A percentile compares a stretch with the other conserved stretches of the same genome.
Conservation (phyloP, 2,888 invertebrate genomes). For the Slavum lentiscoides region DNA sequence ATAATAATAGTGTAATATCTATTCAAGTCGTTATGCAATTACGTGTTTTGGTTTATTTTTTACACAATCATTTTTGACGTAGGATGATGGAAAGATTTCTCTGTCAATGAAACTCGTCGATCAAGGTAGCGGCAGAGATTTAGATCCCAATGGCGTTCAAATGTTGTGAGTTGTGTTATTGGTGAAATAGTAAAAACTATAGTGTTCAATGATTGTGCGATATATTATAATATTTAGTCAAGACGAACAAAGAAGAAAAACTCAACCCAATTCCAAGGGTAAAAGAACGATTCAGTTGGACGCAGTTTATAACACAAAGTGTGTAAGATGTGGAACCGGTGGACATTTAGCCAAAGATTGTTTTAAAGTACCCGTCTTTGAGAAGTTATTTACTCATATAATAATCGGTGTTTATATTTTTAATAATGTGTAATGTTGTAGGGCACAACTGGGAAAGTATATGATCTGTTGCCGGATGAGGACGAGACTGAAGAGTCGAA, state of each 20-base stretch:
- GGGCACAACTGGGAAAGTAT: conserved; percentile 60
- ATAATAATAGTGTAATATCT: not conserved
- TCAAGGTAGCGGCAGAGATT: conserved; percentile 61
- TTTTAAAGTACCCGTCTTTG: conserved; percentile 58
- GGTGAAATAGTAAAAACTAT: not conserved
- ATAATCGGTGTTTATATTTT: conserved; percentile 30
- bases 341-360: conserved; percentile 61
- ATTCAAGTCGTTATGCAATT: too few relatives aligned
- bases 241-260: conserved; percentile 59
- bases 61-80: conserved; percentile 56
- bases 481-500: conserved; percentile 51
- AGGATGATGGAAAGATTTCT: conserved; percentile 60
- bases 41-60: not conserved
- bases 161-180: conserved; percentile 57
- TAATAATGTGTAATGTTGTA: conserved; percentile 51
- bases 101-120: conserved; percentile 61
- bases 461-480: conserved; percentile 60
- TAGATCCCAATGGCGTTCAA: conserved; percentile 61
- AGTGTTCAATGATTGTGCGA: not conserved
- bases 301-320: conserved; percentile 61
- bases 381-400: conserved; percentile 6
- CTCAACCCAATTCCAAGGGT: conserved; percentile 56
- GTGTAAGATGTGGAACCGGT: conserved; percentile 60
- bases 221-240: conserved; percentile 54
- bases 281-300: conserved; percentile 60